Conservation (phyloP, 2,797 vertebrate genomes). For the Microcaecilia unicolor region DNA sequence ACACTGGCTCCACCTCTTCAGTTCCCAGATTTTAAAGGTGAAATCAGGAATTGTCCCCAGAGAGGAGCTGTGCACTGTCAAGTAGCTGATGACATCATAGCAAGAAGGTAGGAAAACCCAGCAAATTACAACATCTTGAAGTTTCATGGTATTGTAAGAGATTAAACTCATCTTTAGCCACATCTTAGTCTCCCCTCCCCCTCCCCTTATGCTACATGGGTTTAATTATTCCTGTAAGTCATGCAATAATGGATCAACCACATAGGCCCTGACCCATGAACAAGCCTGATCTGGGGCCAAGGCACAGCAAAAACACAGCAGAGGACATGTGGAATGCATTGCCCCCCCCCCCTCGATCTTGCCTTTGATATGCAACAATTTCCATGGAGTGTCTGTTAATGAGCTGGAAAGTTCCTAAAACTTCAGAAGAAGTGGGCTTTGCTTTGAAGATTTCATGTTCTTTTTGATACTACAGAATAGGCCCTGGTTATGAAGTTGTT, state of each 20-base stretch:
- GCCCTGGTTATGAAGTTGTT: too few species aligned
- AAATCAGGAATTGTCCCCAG: too few species aligned
- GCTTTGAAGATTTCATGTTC: too few species aligned
- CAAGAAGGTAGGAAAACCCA: too few species aligned
- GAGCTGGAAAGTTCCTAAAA: neutral
- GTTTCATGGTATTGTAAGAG: too few species aligned
- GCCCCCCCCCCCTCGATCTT: slow-evolving; percentile 1
- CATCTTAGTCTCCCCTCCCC: neutral
- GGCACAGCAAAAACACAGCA: neutral
- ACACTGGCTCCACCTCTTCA: too few species aligned
- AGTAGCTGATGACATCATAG: neutral
- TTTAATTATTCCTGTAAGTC: neutral
- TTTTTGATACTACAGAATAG: too few species aligned
- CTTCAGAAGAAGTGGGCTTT: too few species aligned
- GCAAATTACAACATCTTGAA: too few species aligned
- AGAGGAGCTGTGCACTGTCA: too few species aligned
- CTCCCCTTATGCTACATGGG: neutral
- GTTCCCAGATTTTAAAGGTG: too few species aligned
- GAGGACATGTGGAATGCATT: slow-evolving; percentile 9
- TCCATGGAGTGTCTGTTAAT: neutral
- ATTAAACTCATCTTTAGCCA: too few species aligned
- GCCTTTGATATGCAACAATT: neutral
- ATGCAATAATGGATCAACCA: neutral
- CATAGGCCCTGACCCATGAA: neutral
- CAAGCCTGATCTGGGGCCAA: slow-evolving; percentile 1